Evolutionary conservation across 2,113 vertebrate species (phyloP), one percentile per base, ranked within the genome.

Genomic region (Isichthys henryi): DNA sequence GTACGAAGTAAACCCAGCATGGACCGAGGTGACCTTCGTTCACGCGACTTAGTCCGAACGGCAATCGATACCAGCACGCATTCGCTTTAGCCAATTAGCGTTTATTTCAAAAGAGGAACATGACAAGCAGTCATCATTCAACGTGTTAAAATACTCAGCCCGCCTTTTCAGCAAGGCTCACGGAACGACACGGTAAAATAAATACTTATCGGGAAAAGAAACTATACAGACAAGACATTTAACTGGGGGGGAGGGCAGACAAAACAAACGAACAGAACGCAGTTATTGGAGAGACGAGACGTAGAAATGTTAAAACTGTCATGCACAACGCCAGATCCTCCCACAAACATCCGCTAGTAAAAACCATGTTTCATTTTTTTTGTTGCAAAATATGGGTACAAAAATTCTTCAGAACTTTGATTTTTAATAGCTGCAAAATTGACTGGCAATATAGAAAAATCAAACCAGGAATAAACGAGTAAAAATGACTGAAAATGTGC

Each of bases 341-440:
- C 93, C 92, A 92, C 91, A 92, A 56, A 93, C 93, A 94, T 91
- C 90, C 90, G 90, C 91, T 94, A 92, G 95, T 96, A 96, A 94
- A 95, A 96, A 96, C 95, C 93, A 93, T 13, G 50, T 87, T 94
- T 91, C 49, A 39, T 39, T 94, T 91, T 91, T 93, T 91, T 93
- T 93, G 91, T 96, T 95, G 91, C 94, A 96, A 96, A 96, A 96
- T 96, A 96, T 95, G 94, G 53, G 50, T 88, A 66, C 74, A 88
- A 86, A 89, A 91, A 88, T 43, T 90, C 50, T 80, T 91, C 90
- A 91, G 88, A 46, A 88, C 49, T 39, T 66, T 49, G 56, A 89
- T 90, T 93, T 90, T 92, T 94, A 93, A 94, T 96, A 93, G 93
- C 93, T 95, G 95, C 94, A 96, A 96, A 96, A 96, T 94, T 95